Conservation (phyloP, 2,888 invertebrate species). For the Aphidius colemani region DNA sequence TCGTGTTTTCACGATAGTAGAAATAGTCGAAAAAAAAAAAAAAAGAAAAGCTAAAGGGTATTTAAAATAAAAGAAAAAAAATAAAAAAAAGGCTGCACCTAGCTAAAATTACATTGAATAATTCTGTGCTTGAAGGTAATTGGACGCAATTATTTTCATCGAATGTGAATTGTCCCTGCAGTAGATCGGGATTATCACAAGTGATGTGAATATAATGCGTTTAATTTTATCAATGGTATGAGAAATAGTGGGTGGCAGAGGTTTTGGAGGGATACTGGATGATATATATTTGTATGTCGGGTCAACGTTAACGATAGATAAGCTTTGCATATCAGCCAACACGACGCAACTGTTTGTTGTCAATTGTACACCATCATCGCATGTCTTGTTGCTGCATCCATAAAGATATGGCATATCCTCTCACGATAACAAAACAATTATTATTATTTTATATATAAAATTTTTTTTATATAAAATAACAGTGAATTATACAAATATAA, state of each 20-base stretch:
- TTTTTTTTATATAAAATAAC: slow-evolving; percentile 17
- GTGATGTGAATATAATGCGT: slow-evolving; percentile 19
- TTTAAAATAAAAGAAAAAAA: slow-evolving; percentile 4
- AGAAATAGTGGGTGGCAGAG: not conserved
- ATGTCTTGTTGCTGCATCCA: slow-evolving; percentile 19
- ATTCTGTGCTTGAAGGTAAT: slow-evolving; percentile 11
- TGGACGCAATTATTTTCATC: slow-evolving; percentile 10
- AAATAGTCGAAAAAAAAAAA: slow-evolving; percentile 8
- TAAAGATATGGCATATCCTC: slow-evolving; percentile 22
- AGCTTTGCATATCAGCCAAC: slow-evolving; percentile 22
- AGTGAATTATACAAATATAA: slow-evolving; percentile 21
- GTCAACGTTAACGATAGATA: slow-evolving; percentile 37
- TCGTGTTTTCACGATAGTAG: slow-evolving; percentile 25
- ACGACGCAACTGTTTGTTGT: not conserved
- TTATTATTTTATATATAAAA: slow-evolving; percentile 23
- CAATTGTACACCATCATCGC: slow-evolving; percentile 1
- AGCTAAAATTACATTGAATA: slow-evolving; percentile 14
- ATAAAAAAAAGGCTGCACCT: not conserved
- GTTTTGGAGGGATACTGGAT: slow-evolving; percentile 29
- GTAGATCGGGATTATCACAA: not conserved
- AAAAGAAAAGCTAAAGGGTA: slow-evolving; percentile 6
- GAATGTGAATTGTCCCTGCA: not conserved
- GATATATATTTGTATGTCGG: slow-evolving; percentile 29
- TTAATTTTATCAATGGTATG: slow-evolving; percentile 28
- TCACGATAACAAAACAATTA: slow-evolving; percentile 14